These are phyloP conservation scores for Periphyllus acericola DNA, from an alignment of 2,888 invertebrate species.

Conservation along the genomic window DNA sequence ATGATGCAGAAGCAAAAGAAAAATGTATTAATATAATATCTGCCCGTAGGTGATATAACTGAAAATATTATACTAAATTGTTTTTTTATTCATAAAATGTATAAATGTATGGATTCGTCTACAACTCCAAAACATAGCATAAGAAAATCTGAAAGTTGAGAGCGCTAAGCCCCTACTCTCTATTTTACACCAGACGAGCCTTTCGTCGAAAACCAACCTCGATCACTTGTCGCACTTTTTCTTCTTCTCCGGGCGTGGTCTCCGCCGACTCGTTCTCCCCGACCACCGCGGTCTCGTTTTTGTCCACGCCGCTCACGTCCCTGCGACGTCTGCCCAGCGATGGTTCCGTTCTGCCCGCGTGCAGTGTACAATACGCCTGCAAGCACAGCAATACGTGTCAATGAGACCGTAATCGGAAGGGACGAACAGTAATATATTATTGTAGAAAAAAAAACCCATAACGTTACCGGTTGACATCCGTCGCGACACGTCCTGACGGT, in stretches of 20 bases:
- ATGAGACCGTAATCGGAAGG: neutral
- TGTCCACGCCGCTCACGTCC: slow-evolving; percentile 67
- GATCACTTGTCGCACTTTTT: slow-evolving; percentile 89
- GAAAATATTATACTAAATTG: no score
- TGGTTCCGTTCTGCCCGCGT: slow-evolving; percentile 81
- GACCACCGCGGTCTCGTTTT: slow-evolving; percentile 65
- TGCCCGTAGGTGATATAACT: no score
- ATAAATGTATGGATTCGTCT: no score
- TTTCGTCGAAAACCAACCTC: slow-evolving; percentile 72
- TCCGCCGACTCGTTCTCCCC: slow-evolving; percentile 66
- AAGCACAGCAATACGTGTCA: neutral
- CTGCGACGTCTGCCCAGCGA: slow-evolving; percentile 81
- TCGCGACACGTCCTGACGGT: slow-evolving; percentile 89
- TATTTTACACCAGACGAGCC: no score
- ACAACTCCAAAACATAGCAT: no score
- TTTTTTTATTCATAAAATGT: no score
- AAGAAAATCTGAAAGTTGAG: no score
- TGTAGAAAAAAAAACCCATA: neutral
- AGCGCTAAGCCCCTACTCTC: no score
- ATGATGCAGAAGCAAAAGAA: no score
- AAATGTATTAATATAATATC: no score
- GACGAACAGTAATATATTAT: neutral
- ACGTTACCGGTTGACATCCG: slow-evolving; percentile 82
- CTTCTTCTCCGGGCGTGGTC: slow-evolving; percentile 69
- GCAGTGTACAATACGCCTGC: slow-evolving; percentile 83